Evolutionary conservation across 2,888 invertebrate species (phyloP).

Genomic region (Marasmarcha lunaedactyla): DNA sequence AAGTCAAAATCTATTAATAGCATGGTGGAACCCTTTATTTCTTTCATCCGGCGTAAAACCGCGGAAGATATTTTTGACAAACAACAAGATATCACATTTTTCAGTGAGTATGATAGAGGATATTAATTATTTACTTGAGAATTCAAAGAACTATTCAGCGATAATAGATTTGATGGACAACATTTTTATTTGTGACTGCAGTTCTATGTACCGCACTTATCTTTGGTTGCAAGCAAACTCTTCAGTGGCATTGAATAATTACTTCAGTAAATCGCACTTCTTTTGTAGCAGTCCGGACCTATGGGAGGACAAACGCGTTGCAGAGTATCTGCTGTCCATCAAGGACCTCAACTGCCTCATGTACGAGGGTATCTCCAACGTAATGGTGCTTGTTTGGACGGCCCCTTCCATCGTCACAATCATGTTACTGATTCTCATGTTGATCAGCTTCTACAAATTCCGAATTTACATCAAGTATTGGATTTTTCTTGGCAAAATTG

Average conservation of each 20-base stretch:
- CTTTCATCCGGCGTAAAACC: slow-evolving; percentile 47
- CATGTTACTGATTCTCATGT: slow-evolving; percentile 30
- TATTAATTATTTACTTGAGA: slow-evolving; percentile 50
- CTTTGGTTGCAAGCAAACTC: slow-evolving; percentile 51
- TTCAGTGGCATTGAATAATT: slow-evolving; percentile 32
- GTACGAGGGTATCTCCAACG: slow-evolving; percentile 43
- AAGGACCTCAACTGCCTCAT: slow-evolving; percentile 44
- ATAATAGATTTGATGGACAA: slow-evolving; percentile 62
- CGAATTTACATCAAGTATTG: slow-evolving; percentile 66
- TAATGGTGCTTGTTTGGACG: slow-evolving; percentile 51
- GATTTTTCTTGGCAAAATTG: slow-evolving; percentile 66
- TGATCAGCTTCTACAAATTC: slow-evolving; percentile 39
- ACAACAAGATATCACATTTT: slow-evolving; percentile 69
- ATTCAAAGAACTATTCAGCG: slow-evolving; percentile 25
- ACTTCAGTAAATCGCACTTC: slow-evolving; percentile 39
- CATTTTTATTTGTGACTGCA: slow-evolving; percentile 68
- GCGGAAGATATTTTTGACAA: slow-evolving; percentile 40
- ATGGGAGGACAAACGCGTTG: slow-evolving; percentile 51
- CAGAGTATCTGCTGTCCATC: slow-evolving; percentile 47
- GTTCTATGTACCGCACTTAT: slow-evolving; percentile 46
- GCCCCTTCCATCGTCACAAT: slow-evolving; percentile 44
- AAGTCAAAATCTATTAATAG: slow-evolving; percentile 57
- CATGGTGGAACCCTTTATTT: slow-evolving; percentile 67
- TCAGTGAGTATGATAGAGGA: slow-evolving; percentile 70
- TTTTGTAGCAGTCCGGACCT: slow-evolving; percentile 53